Evolutionary conservation across 1,140 invertebrate species (phyloP).

Genomic region (Cyphomyrmex costatus): DNA sequence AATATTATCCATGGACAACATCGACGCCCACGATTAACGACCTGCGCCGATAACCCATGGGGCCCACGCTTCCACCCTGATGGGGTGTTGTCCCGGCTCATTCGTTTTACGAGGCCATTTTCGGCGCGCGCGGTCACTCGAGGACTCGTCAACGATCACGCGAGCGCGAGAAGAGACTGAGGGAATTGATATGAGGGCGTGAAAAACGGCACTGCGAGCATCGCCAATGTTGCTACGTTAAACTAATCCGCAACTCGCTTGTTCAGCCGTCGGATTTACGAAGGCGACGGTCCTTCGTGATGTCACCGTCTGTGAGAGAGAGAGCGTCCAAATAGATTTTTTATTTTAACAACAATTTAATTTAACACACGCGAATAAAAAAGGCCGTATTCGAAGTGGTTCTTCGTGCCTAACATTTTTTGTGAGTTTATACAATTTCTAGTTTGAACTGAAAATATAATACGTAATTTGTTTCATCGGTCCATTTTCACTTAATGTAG

Average conservation of each 20-base stretch:
- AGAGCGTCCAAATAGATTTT: too few relatives aligned
- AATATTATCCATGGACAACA: constrained; percentile 66
- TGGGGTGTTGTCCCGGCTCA: constrained; percentile 58
- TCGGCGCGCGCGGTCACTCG: constrained; percentile 58
- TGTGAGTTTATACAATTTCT: too few relatives aligned
- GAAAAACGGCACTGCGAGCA: constrained; percentile 65
- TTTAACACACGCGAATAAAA: too few relatives aligned
- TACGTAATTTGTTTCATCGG: too few relatives aligned
- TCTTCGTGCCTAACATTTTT: too few relatives aligned
- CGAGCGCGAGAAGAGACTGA: constrained; percentile 39
- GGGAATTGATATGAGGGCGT: constrained; percentile 53
- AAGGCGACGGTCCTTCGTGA: not conserved
- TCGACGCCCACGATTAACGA: constrained; percentile 75
- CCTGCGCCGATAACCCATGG: constrained; percentile 63
- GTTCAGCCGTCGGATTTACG: constrained; percentile 7
- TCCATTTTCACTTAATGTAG: too few relatives aligned
- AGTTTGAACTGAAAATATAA: too few relatives aligned
- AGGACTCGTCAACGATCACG: constrained; percentile 68
- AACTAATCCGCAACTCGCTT: constrained; percentile 3
- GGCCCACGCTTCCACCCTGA: constrained; percentile 59
- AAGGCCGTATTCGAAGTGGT: too few relatives aligned
- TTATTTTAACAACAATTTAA: not conserved
- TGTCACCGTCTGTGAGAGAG: not conserved
- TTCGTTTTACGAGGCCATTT: constrained; percentile 75
- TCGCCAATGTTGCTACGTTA: constrained; percentile 68